Evolutionary conservation across 2,888 invertebrate genomes (phyloP), one percentile per base, ranked within the genome.

Genomic region (Carpatolechia fugitivella): DNA sequence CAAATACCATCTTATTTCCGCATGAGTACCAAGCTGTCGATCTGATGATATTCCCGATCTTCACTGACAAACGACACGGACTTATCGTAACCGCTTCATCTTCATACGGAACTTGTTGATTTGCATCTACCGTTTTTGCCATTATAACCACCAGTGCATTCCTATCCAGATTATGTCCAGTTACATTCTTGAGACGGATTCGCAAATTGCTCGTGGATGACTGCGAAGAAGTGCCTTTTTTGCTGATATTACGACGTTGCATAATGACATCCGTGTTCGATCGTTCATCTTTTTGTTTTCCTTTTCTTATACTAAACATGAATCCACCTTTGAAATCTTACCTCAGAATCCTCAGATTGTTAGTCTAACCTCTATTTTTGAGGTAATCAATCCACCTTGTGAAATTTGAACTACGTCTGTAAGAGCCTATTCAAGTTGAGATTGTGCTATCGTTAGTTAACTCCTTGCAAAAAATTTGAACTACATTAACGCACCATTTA

Each of bases 21-120:
- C 71, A 59, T 70, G 60, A 64, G 69, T 70, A 61, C 68, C 74
- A 11, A 18, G 62, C 65, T 63, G 59, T 65, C 61, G 56, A 59
- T 49, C 55, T 58, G 61, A 61, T 62, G 56, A 62, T 60, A 61
- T 56, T 56, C 58, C 53, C 52, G 35, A 30, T 49, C 58, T 48
- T 59, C 57, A 54, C 62, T 65, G 69, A 74, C 72, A 74, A 72
- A 76, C 70, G 72, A 70, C 64, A 65, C 64, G 65, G 63, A 60
- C 61, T 60, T 70, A 73, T 74, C 70, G 68, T 55, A 55, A 60
- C 57, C 64, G 66, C 72, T 75, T 74, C 70, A 74, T 79, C 75
- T 72, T 71, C 70, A 73, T 76, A 59, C 58, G 62, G 62, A 69
- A 60, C 59, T 59, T 54, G 60, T 62, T 63, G 78, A 78, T 76